Evolutionary conservation across 2,888 invertebrate genomes (phyloP).

Genomic region (Rhopalosiphum nymphaeae): DNA sequence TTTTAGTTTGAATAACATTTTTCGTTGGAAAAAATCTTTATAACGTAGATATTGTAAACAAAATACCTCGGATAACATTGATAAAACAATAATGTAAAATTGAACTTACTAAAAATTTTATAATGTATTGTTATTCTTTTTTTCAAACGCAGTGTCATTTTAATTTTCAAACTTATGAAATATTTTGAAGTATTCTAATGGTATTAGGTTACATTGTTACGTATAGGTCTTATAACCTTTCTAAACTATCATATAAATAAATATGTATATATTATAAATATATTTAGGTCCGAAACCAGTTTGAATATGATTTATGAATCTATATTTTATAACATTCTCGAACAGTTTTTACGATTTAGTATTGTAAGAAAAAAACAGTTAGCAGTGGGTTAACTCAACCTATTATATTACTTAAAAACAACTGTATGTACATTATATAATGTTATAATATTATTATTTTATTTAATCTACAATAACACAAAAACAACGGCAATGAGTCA

Average conservation of each 20-base stretch:
- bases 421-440: not conserved
- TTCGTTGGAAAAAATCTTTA: not conserved
- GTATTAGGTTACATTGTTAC: constrained; percentile 38
- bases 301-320: constrained; percentile 34
- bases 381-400: not conserved
- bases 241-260: constrained; percentile 1
- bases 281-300: constrained; percentile 3
- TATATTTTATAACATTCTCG: constrained; percentile 21
- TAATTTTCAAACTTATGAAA: constrained; percentile 1
- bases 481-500: not conserved
- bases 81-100: not conserved
- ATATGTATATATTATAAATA: not conserved
- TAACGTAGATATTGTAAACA: not conserved
- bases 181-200: not conserved
- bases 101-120: not conserved
- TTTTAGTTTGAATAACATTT: not conserved
- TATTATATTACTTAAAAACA: not conserved
- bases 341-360: not conserved
- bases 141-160: constrained; percentile 18
- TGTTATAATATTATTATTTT: not conserved
- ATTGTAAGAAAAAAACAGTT: not conserved
- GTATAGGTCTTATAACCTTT: constrained; percentile 48
- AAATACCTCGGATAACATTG: not conserved
- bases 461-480: not conserved
- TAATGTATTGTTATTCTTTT: not conserved